Conservation (phyloP, 37 sponge, comb jelly and placozoan genomes). For the Chondrilla cf. caribensis region DNA sequence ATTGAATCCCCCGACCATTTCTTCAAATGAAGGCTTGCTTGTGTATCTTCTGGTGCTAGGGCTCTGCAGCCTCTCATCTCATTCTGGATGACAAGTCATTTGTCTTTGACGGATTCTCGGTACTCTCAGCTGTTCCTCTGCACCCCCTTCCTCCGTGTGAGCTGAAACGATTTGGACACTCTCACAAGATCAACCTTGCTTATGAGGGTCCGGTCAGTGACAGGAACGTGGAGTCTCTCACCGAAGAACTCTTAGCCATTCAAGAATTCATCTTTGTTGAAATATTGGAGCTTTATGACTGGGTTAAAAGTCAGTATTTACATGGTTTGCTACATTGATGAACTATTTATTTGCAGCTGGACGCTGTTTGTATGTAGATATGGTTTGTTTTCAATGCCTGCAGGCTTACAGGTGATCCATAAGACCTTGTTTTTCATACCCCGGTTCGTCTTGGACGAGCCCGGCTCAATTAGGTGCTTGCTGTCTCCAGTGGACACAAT, state of each 20-base stretch:
- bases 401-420: neutral
- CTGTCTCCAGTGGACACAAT: neutral
- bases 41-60: neutral
- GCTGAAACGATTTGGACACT: constrained; percentile 7
- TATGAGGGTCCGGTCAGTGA: neutral
- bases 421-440: neutral
- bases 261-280: constrained; percentile 61
- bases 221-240: constrained; percentile 24
- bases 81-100: constrained; percentile 9
- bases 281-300: constrained; percentile 65
- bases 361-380: no score
- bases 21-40: no score
- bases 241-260: constrained; percentile 32
- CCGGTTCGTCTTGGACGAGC: neutral
- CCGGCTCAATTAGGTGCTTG: neutral
- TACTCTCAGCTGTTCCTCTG: constrained; percentile 13
- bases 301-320: constrained; percentile 45
- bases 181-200: constrained; percentile 5
- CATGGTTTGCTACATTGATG: neutral
- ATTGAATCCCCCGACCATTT: no score
- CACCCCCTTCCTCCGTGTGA: constrained; percentile 22
- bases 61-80: neutral
- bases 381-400: no score
- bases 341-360: neutral
- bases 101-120: constrained; percentile 30